These are phyloP conservation scores for Microctenopoma lineatum DNA, from an alignment of 2,797 vertebrate species.

Conservation along the genomic window DNA sequence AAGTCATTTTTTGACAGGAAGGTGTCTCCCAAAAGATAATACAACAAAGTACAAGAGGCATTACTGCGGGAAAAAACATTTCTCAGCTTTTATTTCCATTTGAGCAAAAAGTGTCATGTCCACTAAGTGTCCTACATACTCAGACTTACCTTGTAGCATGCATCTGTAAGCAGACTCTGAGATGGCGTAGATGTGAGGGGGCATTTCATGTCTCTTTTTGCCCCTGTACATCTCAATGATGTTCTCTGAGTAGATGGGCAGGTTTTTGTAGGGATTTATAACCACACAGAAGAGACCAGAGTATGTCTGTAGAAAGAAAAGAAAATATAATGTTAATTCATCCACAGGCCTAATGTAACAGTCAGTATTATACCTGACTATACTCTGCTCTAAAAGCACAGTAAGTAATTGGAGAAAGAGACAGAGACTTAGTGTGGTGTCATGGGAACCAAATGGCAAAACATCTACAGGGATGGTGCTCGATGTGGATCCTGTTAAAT, in stretches of 20 bases:
- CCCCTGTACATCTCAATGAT: slow-evolving; percentile 99
- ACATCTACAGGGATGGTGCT: background rate
- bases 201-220: slow-evolving; percentile 98
- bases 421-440: background rate
- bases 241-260: slow-evolving; percentile 98
- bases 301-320: slow-evolving; percentile 88
- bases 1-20: too few relatives aligned
- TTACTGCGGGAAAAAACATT: too few relatives aligned
- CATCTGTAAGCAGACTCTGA: slow-evolving; percentile 98
- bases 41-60: too few relatives aligned
- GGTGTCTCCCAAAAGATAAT: too few relatives aligned
- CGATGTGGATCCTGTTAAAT: background rate
- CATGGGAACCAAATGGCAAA: background rate
- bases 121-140: too few relatives aligned
- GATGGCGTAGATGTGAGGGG: slow-evolving; percentile 98
- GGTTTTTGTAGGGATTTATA: slow-evolving; percentile 99
- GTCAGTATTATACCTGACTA: slow-evolving; percentile 19
- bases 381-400: background rate
- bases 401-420: slow-evolving; percentile 14
- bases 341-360: background rate
- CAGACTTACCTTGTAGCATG: slow-evolving; percentile 95
- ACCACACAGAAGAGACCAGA: slow-evolving; percentile 99
- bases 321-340: slow-evolving; percentile 32
- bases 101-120: too few relatives aligned
- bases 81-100: too few relatives aligned